A percentile compares a stretch with the other conserved stretches of the same genome.
Conservation (phyloP, 2,113 vertebrate species). For the Alaudala cheleensis region DNA sequence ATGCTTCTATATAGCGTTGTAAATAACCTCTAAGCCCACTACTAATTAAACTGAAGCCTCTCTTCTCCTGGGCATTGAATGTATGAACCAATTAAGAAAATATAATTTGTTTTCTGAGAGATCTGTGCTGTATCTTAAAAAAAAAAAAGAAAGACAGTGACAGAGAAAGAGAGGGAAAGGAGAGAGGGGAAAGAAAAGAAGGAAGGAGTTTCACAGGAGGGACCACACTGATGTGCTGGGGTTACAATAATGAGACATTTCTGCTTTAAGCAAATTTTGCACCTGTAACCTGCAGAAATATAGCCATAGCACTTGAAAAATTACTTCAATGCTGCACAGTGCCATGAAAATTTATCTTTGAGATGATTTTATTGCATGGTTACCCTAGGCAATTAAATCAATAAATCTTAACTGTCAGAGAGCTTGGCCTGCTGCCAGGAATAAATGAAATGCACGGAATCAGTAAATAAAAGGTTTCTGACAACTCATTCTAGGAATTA, state of each 20-base stretch:
- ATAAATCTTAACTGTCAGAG: conserved; percentile 92
- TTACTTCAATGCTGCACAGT: conserved; percentile 81
- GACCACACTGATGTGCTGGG: conserved; percentile 57
- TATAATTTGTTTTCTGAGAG: conserved; percentile 67
- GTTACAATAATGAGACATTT: conserved; percentile 79
- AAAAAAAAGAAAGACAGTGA: not conserved
- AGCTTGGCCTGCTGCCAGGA: conserved; percentile 79
- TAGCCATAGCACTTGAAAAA: conserved; percentile 87
- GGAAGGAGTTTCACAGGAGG: conserved; percentile 51
- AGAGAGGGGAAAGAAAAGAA: not conserved
- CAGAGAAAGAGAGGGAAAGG: not conserved
- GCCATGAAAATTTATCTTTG: conserved; percentile 92
- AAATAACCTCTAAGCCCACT: conserved; percentile 79
- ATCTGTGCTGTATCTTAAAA: not conserved
- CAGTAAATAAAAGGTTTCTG: conserved; percentile 89
- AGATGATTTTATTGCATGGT: conserved; percentile 95
- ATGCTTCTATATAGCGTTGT: conserved; percentile 72
- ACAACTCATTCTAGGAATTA: conserved; percentile 88
- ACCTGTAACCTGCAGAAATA: conserved; percentile 88
- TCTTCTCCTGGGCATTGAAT: conserved; percentile 73
- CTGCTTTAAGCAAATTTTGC: conserved; percentile 87
- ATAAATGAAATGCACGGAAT: conserved; percentile 86
- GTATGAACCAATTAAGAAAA: conserved; percentile 79
- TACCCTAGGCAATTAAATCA: conserved; percentile 95
- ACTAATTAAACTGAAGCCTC: conserved; percentile 76